Evolutionary conservation across 2,888 invertebrate genomes (phyloP).

Genomic region (Trimorus sp.): DNA sequence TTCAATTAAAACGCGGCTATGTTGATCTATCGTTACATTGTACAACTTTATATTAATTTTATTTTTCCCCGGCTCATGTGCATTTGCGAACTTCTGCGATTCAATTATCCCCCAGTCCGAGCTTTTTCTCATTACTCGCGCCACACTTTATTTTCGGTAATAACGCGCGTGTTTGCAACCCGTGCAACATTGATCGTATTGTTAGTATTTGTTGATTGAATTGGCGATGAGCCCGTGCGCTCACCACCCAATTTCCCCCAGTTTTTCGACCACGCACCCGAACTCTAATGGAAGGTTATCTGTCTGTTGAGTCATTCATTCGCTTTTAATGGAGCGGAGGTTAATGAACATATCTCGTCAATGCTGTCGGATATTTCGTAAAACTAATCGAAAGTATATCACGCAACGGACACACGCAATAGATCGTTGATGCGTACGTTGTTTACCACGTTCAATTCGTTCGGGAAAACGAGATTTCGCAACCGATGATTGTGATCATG

Average conservation of each 20-base stretch:
- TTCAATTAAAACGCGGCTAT: constrained; percentile 55
- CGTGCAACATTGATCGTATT: constrained; percentile 20
- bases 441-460: constrained; percentile 14
- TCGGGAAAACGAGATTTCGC: background rate
- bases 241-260: constrained; percentile 11
- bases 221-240: background rate
- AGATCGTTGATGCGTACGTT: constrained; percentile 53
- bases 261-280: constrained; percentile 26
- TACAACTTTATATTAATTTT: constrained; percentile 46
- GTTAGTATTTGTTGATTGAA: constrained; percentile 29
- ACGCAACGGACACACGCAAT: constrained; percentile 75
- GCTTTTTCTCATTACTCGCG: constrained; percentile 47
- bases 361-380: constrained; percentile 77
- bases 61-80: constrained; percentile 19
- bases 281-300: constrained; percentile 68
- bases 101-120: constrained; percentile 23
- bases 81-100: constrained; percentile 33
- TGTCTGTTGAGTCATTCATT: constrained; percentile 72
- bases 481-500: too few relatives aligned
- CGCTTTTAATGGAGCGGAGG: constrained; percentile 66
- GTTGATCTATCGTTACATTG: constrained; percentile 49
- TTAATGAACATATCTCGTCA: constrained; percentile 78
- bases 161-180: constrained; percentile 3
- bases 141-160: constrained; percentile 11
- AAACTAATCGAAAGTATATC: constrained; percentile 76